Conservation (phyloP, 2,113 vertebrate species). For the Mixornis gularis region DNA sequence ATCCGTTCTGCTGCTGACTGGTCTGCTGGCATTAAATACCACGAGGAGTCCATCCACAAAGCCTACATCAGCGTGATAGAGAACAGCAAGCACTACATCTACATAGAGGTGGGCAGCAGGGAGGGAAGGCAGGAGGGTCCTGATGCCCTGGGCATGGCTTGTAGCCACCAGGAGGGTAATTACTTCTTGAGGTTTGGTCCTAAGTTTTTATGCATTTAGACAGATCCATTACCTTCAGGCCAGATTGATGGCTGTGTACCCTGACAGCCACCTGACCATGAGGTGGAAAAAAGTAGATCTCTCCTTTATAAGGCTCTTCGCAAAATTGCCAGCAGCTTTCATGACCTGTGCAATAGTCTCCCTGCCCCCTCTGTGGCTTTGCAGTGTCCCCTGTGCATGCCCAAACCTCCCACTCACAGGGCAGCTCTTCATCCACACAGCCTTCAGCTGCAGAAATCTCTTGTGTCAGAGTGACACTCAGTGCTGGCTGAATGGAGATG, state of each 20-base stretch:
- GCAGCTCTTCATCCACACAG: neutral
- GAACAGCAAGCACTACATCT: slow-evolving; percentile 90
- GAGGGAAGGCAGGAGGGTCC: neutral
- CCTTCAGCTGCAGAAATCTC: neutral
- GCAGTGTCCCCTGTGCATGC: neutral
- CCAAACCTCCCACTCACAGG: neutral
- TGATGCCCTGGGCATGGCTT: neutral
- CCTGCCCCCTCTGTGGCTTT: neutral
- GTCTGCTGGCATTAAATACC: slow-evolving; percentile 95
- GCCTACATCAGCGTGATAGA: slow-evolving; percentile 83
- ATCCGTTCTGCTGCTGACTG: slow-evolving; percentile 91
- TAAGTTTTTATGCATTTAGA: neutral
- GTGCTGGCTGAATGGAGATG: neutral
- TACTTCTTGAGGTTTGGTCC: neutral
- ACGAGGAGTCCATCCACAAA: slow-evolving; percentile 92
- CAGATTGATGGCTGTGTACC: neutral
- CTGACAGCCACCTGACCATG: neutral
- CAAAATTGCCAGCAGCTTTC: neutral
- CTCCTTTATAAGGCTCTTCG: neutral
- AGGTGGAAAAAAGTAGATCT: neutral
- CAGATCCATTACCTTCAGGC: neutral
- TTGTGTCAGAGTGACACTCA: neutral
- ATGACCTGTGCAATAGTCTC: neutral
- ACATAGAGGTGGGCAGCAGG: slow-evolving; percentile 83
- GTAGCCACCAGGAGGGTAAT: neutral